Evolutionary conservation across 2,888 invertebrate species (phyloP), one percentile per base, ranked within the genome.

Genomic region (Villa cingulata): DNA sequence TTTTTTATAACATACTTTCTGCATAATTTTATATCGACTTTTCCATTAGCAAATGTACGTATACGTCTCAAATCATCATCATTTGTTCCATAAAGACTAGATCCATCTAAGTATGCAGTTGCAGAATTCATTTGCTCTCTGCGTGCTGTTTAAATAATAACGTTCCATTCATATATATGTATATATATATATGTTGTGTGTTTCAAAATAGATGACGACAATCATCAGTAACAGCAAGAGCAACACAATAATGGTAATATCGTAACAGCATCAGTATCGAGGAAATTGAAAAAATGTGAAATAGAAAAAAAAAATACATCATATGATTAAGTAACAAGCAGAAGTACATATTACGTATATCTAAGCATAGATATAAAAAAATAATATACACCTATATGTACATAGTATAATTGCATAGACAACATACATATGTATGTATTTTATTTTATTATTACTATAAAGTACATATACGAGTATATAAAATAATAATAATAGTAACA

Each of bases 91-190:
- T 91, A 91, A 45, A 91, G 67, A 2, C 81, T 82, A 0, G 87
- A 87, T 1, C 81, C 90, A 59, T 91, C 91, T 48, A 91, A 71
- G 62, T 84, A 88, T 2, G 85, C 77, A 0, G 89, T 84, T 0
- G 83, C 90, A 50, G 82, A 72, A 66, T 90, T 90, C 81, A 90
- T 83, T 62, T 89, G 87, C 56, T 89, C 83, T 41, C 90, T 76
- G 51, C 76, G 70, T 51, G 78, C 83, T 83, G 65, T 34, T n/a
- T n/a, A n/a, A n/a, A n/a, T n/a, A n/a, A n/a, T n/a, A n/a, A n/a
- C n/a, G n/a, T n/a, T n/a, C n/a, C n/a, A n/a, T n/a, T 10, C n/a
- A 36, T 36, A 36, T 36, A 6, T 36, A 36, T 36, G 12, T 34
- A 34, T 15, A 10, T 34, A 34, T 5, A 14, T 34, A n/a, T 14